These are phyloP conservation scores for Stegodyphus mimosarum DNA, from an alignment of 1,140 invertebrate species.

Conservation along the genomic window DNA sequence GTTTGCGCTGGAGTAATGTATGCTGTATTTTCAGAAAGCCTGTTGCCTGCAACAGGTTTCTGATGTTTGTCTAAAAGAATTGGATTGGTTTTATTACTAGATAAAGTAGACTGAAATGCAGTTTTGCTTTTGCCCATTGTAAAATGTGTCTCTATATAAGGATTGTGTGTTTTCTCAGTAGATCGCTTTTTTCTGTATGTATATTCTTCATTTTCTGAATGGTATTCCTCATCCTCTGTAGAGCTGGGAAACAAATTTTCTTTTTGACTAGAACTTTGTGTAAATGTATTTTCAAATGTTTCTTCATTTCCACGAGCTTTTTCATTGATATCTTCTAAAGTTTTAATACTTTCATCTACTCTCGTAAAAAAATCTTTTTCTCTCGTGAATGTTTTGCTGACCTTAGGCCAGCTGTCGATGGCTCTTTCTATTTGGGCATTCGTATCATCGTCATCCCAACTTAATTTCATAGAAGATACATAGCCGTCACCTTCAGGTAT, in stretches of 20 bases:
- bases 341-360: background rate
- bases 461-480: conserved; percentile 29
- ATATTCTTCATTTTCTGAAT: background rate
- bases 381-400: background rate
- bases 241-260: background rate
- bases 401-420: conserved; percentile 3
- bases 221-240: background rate
- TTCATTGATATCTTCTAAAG: background rate
- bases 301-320: background rate
- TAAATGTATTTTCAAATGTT: too few species aligned
- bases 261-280: background rate
- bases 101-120: background rate
- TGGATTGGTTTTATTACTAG: background rate
- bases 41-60: background rate
- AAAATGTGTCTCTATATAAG: background rate
- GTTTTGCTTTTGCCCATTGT: background rate
- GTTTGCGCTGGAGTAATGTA: background rate
- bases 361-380: background rate
- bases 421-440: conserved; percentile 19
- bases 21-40: background rate
- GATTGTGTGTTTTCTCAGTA: background rate
- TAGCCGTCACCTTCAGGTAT: conserved; percentile 14
- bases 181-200: background rate
- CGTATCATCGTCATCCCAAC: conserved; percentile 42
- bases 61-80: background rate